Evolutionary conservation across 2,113 vertebrate species (phyloP).

Genomic region (Catharus minimus): DNA sequence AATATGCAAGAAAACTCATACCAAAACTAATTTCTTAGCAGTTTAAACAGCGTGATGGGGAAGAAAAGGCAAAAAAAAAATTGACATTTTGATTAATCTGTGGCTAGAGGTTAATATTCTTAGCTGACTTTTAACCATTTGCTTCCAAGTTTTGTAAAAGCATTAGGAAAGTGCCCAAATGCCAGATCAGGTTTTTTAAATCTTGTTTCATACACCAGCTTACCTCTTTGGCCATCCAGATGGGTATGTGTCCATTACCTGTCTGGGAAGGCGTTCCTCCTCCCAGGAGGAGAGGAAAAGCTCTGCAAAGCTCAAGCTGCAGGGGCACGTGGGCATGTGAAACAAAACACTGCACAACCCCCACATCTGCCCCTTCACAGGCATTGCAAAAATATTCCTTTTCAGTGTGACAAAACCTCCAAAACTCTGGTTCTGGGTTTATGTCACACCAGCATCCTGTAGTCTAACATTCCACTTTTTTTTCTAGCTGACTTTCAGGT

Average conservation of each 20-base stretch:
- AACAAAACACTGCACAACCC: not conserved
- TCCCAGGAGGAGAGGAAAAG: not conserved
- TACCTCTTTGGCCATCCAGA: not conserved
- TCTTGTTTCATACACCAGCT: not conserved
- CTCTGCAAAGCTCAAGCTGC: not conserved
- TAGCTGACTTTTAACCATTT: not conserved
- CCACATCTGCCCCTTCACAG: rapidly evolving
- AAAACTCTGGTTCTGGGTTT: not conserved
- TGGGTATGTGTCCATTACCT: rapidly evolving
- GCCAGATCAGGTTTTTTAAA: not conserved
- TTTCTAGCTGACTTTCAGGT: not conserved
- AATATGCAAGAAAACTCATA: not conserved
- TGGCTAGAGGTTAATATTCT: not conserved
- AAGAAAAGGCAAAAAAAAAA: not conserved
- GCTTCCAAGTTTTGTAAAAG: not conserved
- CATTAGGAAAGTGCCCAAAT: not conserved
- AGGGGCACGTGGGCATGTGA: rapidly evolving
- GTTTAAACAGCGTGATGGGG: not conserved
- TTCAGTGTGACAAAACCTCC: not conserved
- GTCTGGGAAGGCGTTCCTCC: not conserved
- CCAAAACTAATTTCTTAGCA: not conserved
- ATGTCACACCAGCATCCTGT: not conserved
- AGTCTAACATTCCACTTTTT: not conserved
- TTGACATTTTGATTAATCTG: not conserved
- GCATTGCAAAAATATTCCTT: not conserved